Base-by-base conservation (phyloP, 2,888 invertebrate species). In the Plemyria rubiginata region DNA sequence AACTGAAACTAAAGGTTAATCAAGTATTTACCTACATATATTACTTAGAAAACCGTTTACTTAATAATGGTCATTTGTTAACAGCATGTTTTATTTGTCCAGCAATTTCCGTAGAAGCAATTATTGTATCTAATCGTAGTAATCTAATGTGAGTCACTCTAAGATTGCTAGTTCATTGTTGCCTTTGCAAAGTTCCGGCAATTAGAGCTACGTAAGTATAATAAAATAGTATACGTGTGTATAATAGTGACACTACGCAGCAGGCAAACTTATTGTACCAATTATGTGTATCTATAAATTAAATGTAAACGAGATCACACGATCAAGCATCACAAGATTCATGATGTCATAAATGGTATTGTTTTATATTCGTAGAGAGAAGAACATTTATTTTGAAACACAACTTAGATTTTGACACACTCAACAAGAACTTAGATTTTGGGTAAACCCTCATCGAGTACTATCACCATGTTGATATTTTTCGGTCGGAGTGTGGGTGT, bases 61-160 rank as follows among this genome's bases (percentile, higher is more conserved):
- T 43, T 5, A 43, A 15, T 43, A 15, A 16, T 45, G 45, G 16
- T 54, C 7, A 45, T 46, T 54, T 52, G 40, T 41, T 16, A 46
- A 46, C 46, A 54, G n/a, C 46, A 38, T 57, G 57, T 4, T 51
- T n/a, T 52, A 52, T 53, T 59, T 59, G 52, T 53, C 29, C 38
- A 38, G 51, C 38, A 46, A 46, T 46, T 53, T 32, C 28, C 38
- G 48, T 41, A 49, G 28, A 48, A 43, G 51, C 56, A 54, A 65
- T 65, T 58, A 60, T 56, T 38, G 48, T 61, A 67, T 66, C 63
- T 63, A 67, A 70, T 62, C 59, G 57, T 48, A 62, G 57, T 48
- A 62, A 70, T 68, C 64, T 66, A 58, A 62, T 66, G 49, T 70
- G 70, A 68, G 56, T 70, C 70, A 70, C 48, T n/a, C 46, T n/a